Base-by-base conservation (phyloP, 2,797 vertebrate species). In the Ara ararauna region DNA sequence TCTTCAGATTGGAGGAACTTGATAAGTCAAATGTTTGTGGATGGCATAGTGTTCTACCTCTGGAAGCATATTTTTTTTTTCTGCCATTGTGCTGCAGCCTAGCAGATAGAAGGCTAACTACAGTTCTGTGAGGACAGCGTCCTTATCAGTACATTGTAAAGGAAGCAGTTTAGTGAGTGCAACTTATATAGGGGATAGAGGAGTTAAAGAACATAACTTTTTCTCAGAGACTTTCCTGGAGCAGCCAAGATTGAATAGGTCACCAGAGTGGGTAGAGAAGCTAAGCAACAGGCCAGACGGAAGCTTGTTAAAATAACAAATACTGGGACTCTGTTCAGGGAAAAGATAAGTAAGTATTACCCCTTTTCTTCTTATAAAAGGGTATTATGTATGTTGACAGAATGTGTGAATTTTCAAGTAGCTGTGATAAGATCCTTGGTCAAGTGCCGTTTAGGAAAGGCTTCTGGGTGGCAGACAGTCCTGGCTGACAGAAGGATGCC, bases 231-330 rank as follows among this genome's bases (percentile, higher is more conserved):
- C 36, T 90, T 66, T 80, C 13, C 15, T 76, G 27, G 23, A 72
- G 56, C 56, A 92, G 44, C 51, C 26, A 50, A 70, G 61, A 47
- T 51, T 34, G 51, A 75, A 3, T 47, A 84, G 66, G 53, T 75
- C 66, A 81, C 29, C 38, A 34, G 48, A 61, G 79, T 12, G 21
- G 15, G 60, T 68, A 91, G 36, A 68, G 65, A 71, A 64, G 53
- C 36, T 71, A 72, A 86, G 58, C 54, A 84, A 58, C 38, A 78
- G 21, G 32, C 38, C 30, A 66, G 50, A 68, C 2, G 0, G 73
- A 86, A 94, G 24, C 34, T 76, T 66, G 45, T 75, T 81, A 68
- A 86, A 93, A 51, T 77, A 91, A 72, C 27, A 85, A 90, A 42
- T 81, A 68, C 27, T 45, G 72, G 27, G 13, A 54, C 5, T 94